These are phyloP conservation scores for Cisticola juncidis DNA, from an alignment of 2,113 vertebrate genomes.

Conservation along the genomic window DNA sequence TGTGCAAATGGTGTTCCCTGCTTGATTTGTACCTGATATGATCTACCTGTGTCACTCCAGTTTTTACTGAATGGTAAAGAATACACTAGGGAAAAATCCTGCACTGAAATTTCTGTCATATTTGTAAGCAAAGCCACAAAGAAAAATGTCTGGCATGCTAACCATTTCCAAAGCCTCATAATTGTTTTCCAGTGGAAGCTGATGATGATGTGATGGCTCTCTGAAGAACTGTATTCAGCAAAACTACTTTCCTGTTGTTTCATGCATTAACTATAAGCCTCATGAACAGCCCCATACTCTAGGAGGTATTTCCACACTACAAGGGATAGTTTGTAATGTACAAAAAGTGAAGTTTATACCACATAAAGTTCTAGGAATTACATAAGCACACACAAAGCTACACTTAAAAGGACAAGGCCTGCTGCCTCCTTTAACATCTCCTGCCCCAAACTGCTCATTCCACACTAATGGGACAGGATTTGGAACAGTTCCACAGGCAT, in stretches of 20 bases:
- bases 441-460: background rate
- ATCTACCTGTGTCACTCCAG: background rate
- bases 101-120: background rate
- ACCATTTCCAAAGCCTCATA: background rate
- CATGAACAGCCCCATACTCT: background rate
- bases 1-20: background rate
- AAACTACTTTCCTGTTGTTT: background rate
- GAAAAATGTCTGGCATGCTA: background rate
- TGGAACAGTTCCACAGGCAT: background rate
- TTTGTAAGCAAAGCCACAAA: background rate
- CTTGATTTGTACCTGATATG: background rate
- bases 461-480: background rate
- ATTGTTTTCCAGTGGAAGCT: conserved; percentile 31
- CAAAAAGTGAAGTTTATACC: background rate
- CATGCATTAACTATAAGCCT: background rate
- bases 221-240: background rate
- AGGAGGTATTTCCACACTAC: background rate
- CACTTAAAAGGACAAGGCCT: background rate
- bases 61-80: background rate
- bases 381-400: background rate
- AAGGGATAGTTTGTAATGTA: background rate
- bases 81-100: background rate
- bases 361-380: background rate
- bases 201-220: background rate
- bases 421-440: background rate